Base-by-base conservation (phyloP, 2,888 invertebrate species). In the Leptothorax acervorum region DNA sequence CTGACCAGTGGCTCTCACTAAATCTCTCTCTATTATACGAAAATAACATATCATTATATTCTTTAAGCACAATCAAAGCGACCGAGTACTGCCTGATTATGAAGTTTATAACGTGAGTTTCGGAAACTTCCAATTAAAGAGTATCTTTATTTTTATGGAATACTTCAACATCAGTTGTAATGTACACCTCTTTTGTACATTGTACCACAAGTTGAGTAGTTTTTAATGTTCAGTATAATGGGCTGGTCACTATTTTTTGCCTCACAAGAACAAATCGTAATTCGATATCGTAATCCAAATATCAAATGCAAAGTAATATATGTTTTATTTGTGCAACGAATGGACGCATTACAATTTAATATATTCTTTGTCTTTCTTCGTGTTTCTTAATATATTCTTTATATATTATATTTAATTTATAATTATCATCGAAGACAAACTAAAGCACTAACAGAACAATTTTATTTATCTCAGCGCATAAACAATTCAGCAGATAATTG, bases 1-100 rank as follows among this genome's bases (percentile, higher is more conserved):
- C 90, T 90, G 87, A 62, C 76, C 90, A 92, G 90, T 90, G 93
- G 89, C 90, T 92, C 93, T 93, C 93, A 93, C 88, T 85, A 84
- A 35, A 53, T 15, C 63, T 12, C 53, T 31, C 15, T 57, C 57
- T 68, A 48, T 73, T 6, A 55, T 31, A 53, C 12, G 28, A 39
- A 39, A 42, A 23, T 42, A 53, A 66, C 23, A 18, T 63, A 18
- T 63, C 39, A 31, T 45, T 73, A 55, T 11, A 39, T 18, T 39
- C 23, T 42, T 55, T 39, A 55, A 71, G 0, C 15, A 15, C 0
- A 15, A 6, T 31, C 8, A 12, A 45, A 57, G 11, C 8, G 6
- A 39, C 31, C 9, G 4, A 3, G 15, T 39, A 23, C 5, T 5
- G 31, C 9, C 0, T 55, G 9, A 39, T 55, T 4, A 12, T 35